A percentile compares a stretch with the other conserved stretches of the same genome.
Evolutionary conservation across 2,797 vertebrate genomes (phyloP).

Genomic region (Arrhamphus sclerolepis): DNA sequence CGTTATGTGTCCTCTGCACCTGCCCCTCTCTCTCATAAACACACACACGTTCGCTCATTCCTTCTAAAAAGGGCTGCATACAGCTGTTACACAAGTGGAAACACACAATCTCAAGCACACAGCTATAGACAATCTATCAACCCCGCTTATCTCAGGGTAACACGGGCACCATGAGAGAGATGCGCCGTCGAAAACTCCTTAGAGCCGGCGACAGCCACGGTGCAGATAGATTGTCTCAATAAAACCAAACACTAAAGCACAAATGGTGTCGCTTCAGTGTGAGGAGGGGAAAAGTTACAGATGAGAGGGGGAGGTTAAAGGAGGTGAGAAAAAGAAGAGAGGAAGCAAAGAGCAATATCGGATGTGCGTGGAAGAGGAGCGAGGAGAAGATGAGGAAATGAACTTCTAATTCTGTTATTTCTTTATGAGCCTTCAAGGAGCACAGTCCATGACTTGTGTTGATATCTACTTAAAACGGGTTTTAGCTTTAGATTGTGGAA

Average conservation of each 20-base stretch:
- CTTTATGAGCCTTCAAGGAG: conserved; percentile 49
- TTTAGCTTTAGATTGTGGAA: conserved; percentile 21
- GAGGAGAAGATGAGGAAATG: conserved; percentile 24
- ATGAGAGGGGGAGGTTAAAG: conserved; percentile 8
- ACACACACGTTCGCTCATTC: conserved; percentile 34
- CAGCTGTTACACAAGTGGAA: conserved; percentile 62
- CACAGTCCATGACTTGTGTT: conserved; percentile 23
- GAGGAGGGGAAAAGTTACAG: conserved; percentile 20
- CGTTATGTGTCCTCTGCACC: conserved; percentile 63
- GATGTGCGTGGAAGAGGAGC: conserved; percentile 18
- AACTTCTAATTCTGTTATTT: conserved; percentile 54
- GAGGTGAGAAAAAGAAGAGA: conserved; percentile 11
- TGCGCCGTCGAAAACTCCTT: conserved; percentile 21
- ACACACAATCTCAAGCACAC: conserved; percentile 18
- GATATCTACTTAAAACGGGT: conserved; percentile 34
- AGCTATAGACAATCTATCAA: conserved; percentile 38
- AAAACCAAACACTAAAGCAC: conserved; percentile 31
- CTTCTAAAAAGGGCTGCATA: conserved; percentile 42
- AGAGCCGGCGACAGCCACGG: conserved; percentile 36
- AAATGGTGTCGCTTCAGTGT: conserved; percentile 2
- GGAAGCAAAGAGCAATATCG: conserved; percentile 24
- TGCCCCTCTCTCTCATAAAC: conserved; percentile 59
- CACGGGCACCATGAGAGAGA: conserved; percentile 41
- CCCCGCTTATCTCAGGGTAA: conserved; percentile 24
- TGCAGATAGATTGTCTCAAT: conserved; percentile 56